Conservation (phyloP, 2,888 invertebrate genomes). For the Strigamia maritima region DNA sequence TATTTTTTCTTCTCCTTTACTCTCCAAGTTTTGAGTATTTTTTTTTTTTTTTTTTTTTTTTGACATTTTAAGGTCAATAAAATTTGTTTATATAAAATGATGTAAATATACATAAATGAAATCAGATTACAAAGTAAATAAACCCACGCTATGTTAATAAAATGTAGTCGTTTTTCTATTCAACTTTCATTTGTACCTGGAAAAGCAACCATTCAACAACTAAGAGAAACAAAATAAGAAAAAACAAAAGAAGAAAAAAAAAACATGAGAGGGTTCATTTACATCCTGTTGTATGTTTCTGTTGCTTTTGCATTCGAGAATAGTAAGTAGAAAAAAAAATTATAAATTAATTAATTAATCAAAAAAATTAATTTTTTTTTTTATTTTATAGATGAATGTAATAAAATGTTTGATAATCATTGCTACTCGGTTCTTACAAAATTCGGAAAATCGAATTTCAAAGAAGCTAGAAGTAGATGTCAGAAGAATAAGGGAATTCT, state of each 20-base stretch:
- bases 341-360: neutral
- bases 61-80: neutral
- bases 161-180: neutral
- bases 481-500: neutral
- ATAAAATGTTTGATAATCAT: neutral
- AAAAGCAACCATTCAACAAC: neutral
- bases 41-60: neutral
- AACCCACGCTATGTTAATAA: constrained; percentile 13
- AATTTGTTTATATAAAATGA: neutral
- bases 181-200: neutral
- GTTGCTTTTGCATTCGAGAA: neutral
- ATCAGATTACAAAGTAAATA: neutral
- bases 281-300: neutral
- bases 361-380: neutral
- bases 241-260: neutral
- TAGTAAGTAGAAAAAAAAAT: neutral
- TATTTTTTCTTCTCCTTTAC: neutral
- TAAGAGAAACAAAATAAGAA: no score
- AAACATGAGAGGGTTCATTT: neutral
- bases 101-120: neutral
- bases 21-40: neutral
- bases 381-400: neutral
- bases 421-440: neutral
- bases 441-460: neutral
- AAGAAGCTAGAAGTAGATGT: neutral